Percentiles rank a stretch among this genome's conserved stretches.
Conservation (phyloP, 2,113 vertebrate species). For the Oenanthe melanoleuca region DNA sequence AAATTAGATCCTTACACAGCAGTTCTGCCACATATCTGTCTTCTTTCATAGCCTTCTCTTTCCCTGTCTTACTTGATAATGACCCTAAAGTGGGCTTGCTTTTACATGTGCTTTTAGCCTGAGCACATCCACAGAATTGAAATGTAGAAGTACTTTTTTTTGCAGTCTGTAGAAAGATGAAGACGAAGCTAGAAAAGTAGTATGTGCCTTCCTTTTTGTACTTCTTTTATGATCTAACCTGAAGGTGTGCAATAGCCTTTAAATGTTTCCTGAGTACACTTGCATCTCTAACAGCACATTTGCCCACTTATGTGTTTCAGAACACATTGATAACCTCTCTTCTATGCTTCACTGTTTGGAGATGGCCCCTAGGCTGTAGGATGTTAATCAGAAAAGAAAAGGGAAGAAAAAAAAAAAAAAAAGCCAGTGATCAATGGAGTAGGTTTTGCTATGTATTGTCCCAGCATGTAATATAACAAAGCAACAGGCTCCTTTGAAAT, state of each 20-base stretch:
- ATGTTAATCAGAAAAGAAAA: neutral
- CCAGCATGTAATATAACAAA: neutral
- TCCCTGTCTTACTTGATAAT: neutral
- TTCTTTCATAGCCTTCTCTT: neutral
- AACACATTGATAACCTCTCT: neutral
- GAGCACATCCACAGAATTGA: neutral
- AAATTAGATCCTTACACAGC: neutral
- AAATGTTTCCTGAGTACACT: neutral
- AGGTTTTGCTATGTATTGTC: neutral
- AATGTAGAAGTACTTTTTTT: neutral
- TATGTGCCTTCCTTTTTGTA: neutral
- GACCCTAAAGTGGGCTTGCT: neutral
- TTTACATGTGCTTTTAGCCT: neutral
- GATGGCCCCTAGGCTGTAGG: neutral
- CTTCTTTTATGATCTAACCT: neutral
- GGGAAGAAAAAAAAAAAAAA: neutral
- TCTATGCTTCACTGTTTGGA: neutral
- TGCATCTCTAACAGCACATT: neutral
- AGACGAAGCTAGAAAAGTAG: neutral
- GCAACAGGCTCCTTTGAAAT: neutral
- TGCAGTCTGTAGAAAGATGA: neutral
- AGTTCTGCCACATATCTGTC: neutral
- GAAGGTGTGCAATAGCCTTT: neutral
- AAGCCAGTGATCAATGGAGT: rapidly evolving
- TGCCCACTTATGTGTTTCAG: neutral